These are phyloP conservation scores for Hipparchia semele DNA, from an alignment of 2,888 invertebrate species.

Conservation along the genomic window DNA sequence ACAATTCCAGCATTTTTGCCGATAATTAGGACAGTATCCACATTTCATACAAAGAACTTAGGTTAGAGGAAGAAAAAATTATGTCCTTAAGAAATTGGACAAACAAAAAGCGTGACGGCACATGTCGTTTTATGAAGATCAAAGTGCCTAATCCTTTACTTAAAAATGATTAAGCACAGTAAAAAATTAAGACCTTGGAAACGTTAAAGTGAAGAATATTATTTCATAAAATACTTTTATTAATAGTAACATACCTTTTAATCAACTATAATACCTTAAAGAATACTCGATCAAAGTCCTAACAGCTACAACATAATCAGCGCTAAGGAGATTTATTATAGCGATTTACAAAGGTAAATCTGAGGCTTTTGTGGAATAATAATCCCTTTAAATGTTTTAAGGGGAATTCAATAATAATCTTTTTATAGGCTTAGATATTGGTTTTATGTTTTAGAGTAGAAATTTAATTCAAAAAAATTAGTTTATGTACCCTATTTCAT, in stretches of 20 bases:
- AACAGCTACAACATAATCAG: not conserved
- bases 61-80: too few relatives aligned
- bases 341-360: not conserved
- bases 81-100: too few relatives aligned
- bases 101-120: too few relatives aligned
- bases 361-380: constrained; percentile 5
- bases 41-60: too few relatives aligned
- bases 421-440: too few relatives aligned
- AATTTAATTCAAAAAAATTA: too few relatives aligned
- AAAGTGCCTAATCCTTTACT: not conserved
- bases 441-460: too few relatives aligned
- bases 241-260: not conserved
- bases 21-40: too few relatives aligned
- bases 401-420: not conserved
- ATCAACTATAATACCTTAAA: not conserved
- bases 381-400: not conserved
- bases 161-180: not conserved
- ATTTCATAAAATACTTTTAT: not conserved
- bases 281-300: constrained; percentile 6
- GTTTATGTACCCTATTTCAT: too few relatives aligned
- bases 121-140: too few relatives aligned
- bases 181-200: not conserved
- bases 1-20: too few relatives aligned
- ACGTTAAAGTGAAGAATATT: constrained; percentile 1
- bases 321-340: not conserved